Conservation (phyloP, 2,797 vertebrate genomes). For the Mico argentatus region DNA sequence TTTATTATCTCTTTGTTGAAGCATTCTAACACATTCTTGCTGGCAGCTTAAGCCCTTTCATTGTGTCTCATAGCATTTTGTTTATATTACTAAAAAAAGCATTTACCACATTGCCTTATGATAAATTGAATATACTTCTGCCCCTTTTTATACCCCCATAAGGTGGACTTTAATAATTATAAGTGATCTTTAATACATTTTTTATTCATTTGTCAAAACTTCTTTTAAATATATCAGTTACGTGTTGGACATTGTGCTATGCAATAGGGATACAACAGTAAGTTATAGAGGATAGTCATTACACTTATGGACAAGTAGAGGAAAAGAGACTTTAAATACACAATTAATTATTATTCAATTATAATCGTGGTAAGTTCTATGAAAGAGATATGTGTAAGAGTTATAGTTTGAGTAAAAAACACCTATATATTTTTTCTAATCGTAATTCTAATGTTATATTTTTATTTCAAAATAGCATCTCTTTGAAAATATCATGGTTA, state of each 20-base stretch:
- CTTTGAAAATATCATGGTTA: neutral
- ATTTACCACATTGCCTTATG: neutral
- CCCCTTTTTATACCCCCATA: neutral
- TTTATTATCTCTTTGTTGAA: conserved; percentile 20
- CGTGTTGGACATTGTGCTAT: neutral
- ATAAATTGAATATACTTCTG: neutral
- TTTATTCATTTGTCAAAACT: conserved; percentile 1
- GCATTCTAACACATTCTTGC: neutral
- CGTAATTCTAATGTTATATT: neutral
- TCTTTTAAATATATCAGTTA: conserved; percentile 11
- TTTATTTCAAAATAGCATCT: conserved; percentile 34
- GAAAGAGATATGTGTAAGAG: neutral
- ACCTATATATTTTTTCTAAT: neutral
- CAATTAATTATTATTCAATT: conserved; percentile 7
- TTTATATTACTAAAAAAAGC: neutral
- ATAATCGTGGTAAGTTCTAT: neutral
- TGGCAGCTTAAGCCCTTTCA: conserved; percentile 12
- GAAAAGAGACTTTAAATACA: neutral
- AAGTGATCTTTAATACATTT: neutral
- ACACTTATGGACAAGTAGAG: neutral
- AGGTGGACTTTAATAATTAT: neutral
- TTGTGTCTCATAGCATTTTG: neutral
- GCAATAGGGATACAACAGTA: neutral
- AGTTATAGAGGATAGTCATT: neutral
- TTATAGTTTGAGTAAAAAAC: conserved; percentile 43